phyloP scores from a whole-genome alignment of 2,797 vertebrate species.

The Sebastes trivittatus region DNA sequence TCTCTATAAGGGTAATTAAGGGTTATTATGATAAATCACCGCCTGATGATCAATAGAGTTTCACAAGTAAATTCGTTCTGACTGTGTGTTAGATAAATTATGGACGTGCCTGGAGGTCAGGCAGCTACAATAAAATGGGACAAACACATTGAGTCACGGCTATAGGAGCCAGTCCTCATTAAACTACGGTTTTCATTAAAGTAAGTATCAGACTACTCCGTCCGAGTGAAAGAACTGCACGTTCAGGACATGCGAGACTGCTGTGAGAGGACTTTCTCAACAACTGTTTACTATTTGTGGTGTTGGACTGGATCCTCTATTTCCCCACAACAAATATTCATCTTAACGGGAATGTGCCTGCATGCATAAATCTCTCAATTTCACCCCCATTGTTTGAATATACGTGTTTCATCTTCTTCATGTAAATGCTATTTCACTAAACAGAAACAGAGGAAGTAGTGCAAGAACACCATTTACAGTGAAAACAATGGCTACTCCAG shows the following conservation, averaged over 20 bases:
- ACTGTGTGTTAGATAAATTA: conserved; percentile 19
- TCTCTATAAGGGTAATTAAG: background rate
- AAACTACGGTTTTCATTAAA: conserved; percentile 46
- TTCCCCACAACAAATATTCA: conserved; percentile 38
- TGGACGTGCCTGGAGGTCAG: conserved; percentile 1
- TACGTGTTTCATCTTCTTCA: background rate
- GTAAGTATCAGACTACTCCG: conserved; percentile 3
- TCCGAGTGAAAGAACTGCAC: conserved; percentile 11
- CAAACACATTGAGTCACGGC: conserved; percentile 30
- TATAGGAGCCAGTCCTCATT: conserved; percentile 39
- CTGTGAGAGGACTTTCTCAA: conserved; percentile 32
- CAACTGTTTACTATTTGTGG: conserved; percentile 72
- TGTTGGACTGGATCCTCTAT: conserved; percentile 10
- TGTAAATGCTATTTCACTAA: background rate
- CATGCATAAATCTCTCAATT: conserved; percentile 1
- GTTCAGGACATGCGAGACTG: conserved; percentile 11
- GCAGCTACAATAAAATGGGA: background rate
- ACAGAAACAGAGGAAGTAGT: background rate
- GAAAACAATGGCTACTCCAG: background rate
- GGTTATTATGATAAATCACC: background rate
- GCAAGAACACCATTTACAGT: background rate
- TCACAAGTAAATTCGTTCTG: background rate
- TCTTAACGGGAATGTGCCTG: conserved; percentile 21
- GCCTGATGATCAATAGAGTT: background rate
- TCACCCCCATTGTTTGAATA: background rate